Base-by-base conservation (phyloP, 2,113 vertebrate species). In the Microcebus jonahi region DNA sequence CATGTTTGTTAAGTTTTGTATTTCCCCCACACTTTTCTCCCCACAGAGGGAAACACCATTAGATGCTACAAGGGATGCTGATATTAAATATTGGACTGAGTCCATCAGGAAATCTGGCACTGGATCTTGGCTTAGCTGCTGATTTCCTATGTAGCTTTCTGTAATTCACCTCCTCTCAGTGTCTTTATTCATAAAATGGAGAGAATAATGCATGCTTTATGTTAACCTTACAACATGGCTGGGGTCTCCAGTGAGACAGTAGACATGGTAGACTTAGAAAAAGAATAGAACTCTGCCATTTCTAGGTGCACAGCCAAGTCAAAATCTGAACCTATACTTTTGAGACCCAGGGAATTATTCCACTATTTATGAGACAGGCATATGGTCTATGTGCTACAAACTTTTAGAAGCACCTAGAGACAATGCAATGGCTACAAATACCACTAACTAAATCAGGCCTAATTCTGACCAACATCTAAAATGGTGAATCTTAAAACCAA, bases 31-130 rank as follows among this genome's bases (percentile, higher is more conserved):
- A 34, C 29, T 8, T 55, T 93, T 59, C 27, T 34, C 63, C 55
- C 91, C 82, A 65, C 36, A 42, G 34, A 96, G 25, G 91, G 87
- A 79, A 92, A 90, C 77, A 90, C 39, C 31, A 21, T 84, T 82
- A 82, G 42, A 39, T 80, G 59, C 18, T 73, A 94, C 61, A 65
- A 94, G 59, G 59, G 84, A 63, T 1, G 6, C 23, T 0, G 12
- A 45, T 82, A 80, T 45, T 79, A 93, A 96, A 89, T 7, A 29
- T 20, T 91, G 83, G 75, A 79, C 70, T 70, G 61, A 95, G 80
- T 92, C 81, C 61, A 91, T 53, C 81, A 94, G 92, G 70, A 95
- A 95, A 91, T 67, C 86, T 89, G 73, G 48, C 63, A 63, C 8
- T n/a, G 65, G 61, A 68, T 86, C 79, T 91, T 93, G 83, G 95